phyloP scores from a whole-genome alignment of 2,113 vertebrate species.

The Siphamia tubifer region DNA sequence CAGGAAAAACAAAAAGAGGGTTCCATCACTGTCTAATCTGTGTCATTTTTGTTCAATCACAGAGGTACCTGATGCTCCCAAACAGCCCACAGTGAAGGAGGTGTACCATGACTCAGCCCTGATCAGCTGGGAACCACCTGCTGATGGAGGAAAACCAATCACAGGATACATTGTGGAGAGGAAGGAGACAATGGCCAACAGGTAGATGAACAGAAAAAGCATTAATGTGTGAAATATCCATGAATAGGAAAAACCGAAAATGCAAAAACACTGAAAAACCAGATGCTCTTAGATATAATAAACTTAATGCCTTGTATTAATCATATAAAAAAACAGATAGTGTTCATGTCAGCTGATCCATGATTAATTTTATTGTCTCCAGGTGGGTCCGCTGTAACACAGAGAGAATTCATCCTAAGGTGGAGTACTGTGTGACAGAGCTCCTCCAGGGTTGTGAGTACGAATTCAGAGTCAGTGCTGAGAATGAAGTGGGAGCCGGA shows the following conservation, averaged over 20 bases:
- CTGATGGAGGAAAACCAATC: conserved; percentile 97
- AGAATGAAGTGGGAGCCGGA: conserved; percentile 93
- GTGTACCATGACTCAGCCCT: conserved; percentile 91
- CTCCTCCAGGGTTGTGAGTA: conserved; percentile 95
- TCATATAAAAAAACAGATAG: too few relatives aligned
- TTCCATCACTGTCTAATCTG: background rate
- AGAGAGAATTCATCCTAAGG: conserved; percentile 86
- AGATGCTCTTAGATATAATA: too few relatives aligned
- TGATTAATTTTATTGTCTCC: background rate
- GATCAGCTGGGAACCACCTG: conserved; percentile 92
- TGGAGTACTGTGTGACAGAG: conserved; percentile 91
- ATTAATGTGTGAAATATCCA: too few relatives aligned
- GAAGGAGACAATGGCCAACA: conserved; percentile 95
- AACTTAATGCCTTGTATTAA: too few relatives aligned
- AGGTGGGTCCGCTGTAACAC: conserved; percentile 81
- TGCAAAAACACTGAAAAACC: too few relatives aligned
- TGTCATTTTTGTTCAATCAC: conserved; percentile 24
- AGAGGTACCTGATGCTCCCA: conserved; percentile 96
- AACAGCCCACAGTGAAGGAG: conserved; percentile 88
- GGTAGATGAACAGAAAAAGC: too few relatives aligned
- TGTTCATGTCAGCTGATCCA: background rate
- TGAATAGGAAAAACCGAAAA: too few relatives aligned
- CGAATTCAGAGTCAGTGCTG: conserved; percentile 96
- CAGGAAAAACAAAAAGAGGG: too few relatives aligned
- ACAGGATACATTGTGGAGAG: conserved; percentile 95